Evolutionary conservation across 2,797 vertebrate species (phyloP), one percentile per base, ranked within the genome.

Genomic region (Denticeps clupeoides): DNA sequence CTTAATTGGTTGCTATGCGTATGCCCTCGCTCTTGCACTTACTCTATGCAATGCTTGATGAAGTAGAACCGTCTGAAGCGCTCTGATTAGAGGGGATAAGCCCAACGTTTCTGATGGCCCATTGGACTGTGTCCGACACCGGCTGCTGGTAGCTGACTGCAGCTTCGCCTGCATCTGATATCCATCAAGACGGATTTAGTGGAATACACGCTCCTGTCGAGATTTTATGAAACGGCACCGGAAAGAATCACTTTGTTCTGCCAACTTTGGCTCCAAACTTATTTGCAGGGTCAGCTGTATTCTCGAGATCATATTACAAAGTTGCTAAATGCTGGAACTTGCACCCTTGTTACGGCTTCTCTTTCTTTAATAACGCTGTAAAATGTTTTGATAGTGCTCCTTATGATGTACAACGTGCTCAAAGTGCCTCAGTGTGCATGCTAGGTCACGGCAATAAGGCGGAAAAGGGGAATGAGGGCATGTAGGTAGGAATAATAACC

Each of bases 121-220:
- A 35, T 35, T 41, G 47, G 47, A 50, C 42, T 19, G 38, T 18
- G 42, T 51, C 57, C 23, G 18, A 33, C 46, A 40, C 23, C 46
- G 51, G 51, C 42, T 29, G 29, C 27, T 26, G 22, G 41, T 51
- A 47, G 50, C 50, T 50, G 38, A 35, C 52, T 24, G 28, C 10
- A n/a, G n/a, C n/a, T n/a, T 16, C 24, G 46, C 54, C 51, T 50
- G 35, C 42, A 59, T 59, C 47, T 41, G 57, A 55, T 50, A 38
- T 35, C 42, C 51, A 55, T 59, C 55, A 55, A 28, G 47, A 32
- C 38, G 47, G 57, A 55, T 59, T 59, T 55, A 41, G 47, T 7
- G 13, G 23, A 54, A 54, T 49, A 42, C 25, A 11, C 16, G 9
- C 35, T 19, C 9, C 18, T 11, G 15, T 33, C 31, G 31, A 38